Base-by-base conservation (phyloP, 30 jellyfish, hydroid and myxozoan species). In the Aurelia coerulea region DNA sequence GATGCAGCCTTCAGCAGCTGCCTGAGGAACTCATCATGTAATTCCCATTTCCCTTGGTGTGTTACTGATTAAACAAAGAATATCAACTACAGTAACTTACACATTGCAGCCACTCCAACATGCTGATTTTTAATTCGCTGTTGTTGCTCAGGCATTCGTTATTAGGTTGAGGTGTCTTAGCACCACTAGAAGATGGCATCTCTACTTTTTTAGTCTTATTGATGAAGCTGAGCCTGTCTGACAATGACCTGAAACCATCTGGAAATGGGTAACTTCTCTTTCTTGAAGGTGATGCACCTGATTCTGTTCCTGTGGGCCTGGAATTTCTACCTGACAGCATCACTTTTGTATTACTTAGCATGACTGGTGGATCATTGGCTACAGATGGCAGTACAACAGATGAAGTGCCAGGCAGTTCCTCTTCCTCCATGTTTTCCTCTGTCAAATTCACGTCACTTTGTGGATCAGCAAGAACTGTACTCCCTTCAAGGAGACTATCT, bases 21-120 rank as follows among this genome's bases (percentile, higher is more conserved):
- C 29, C 29, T 23, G 29, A 23, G 29, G 29, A 23, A 23, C 29
- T 23, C 29, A 23, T 23, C 29, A 23, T 42, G 13, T 9, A 42
- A 42, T 42, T 6, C 53, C 53, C 1, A 9, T 46, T 7, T 46
- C 56, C 13, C 14, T 4, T 8, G 8, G 56, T 46, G 56, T 23
- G 29, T 23, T 23, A 23, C 29, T 23, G 29, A 23, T 23, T 23
- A 23, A 23, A 23, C 29, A 23, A 23, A 23, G 29, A 23, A 23
- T 23, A 23, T 23, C 29, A 23, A 23, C 29, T 23, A 23, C 29
- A 23, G 29, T 23, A 6, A 66, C 73, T 64, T 51, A 67, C 80
- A 81, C 91, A 32, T 73, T 81, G 78, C 34, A 81, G 11, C 91
- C 91, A 81, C 72, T 81, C 91, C 70, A 53, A 35, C 56, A 4